A percentile compares a stretch with the other conserved stretches of the same genome.
phyloP scores from a whole-genome alignment of 92 coral and sea anemone genomes.

The Galaxea fascicularis region DNA sequence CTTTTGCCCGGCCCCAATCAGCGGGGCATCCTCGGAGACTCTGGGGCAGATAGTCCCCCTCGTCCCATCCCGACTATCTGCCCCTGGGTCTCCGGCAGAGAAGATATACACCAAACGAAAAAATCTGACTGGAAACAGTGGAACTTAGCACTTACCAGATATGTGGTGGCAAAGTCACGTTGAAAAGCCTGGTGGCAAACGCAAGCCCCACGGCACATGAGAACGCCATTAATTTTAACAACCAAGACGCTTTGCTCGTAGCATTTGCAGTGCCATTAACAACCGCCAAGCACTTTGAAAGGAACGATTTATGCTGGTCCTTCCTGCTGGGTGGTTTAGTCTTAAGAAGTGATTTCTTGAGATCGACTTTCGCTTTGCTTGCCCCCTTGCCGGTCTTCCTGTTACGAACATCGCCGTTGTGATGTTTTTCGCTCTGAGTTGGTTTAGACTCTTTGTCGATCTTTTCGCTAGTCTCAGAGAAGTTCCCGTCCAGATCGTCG shows the following conservation, averaged over 20 bases:
- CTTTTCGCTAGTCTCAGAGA: conserved; percentile 3
- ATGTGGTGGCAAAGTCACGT: conserved; percentile 78
- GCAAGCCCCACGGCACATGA: conserved; percentile 65
- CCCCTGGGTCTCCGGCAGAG: background rate
- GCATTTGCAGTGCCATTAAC: background rate
- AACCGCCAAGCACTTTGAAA: conserved; percentile 16
- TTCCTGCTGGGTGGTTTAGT: conserved; percentile 15
- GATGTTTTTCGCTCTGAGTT: conserved; percentile 19
- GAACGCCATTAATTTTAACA: conserved; percentile 58
- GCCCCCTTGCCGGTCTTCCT: conserved; percentile 40
- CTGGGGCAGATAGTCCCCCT: too few species aligned
- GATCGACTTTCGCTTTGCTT: conserved; percentile 22
- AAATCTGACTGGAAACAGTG: background rate
- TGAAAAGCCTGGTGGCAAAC: conserved; percentile 84
- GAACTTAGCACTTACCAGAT: conserved; percentile 81
- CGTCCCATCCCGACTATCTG: too few species aligned
- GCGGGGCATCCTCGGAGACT: too few species aligned
- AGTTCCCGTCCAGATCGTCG: conserved; percentile 43
- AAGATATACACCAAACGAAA: background rate
- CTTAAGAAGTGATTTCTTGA: background rate
- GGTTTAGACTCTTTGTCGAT: conserved; percentile 21
- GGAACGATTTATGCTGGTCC: background rate
- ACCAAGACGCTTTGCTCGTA: background rate
- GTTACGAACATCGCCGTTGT: conserved; percentile 57
- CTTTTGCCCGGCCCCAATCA: too few species aligned